A percentile compares a stretch with the other conserved stretches of the same genome.
phyloP scores from a whole-genome alignment of 2,113 vertebrate genomes.

The Furnarius figulus region DNA sequence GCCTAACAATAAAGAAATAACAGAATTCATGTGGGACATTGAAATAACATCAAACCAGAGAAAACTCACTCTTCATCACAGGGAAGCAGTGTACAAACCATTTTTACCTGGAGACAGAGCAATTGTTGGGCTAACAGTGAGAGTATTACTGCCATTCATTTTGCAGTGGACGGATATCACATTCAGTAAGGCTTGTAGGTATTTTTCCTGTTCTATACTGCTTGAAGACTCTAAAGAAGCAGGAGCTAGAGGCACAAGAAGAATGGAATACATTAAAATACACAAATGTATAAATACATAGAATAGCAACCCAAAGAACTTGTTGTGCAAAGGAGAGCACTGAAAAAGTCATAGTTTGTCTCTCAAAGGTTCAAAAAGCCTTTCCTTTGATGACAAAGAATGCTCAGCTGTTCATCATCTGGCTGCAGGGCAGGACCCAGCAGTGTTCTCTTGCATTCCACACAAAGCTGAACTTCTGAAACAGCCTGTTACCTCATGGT shows the following conservation, averaged over 20 bases:
- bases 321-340: not conserved
- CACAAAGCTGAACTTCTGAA: not conserved
- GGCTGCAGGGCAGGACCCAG: not conserved
- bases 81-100: not conserved
- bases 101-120: constrained; percentile 92
- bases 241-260: constrained; percentile 72
- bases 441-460: not conserved
- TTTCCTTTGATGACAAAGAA: not conserved
- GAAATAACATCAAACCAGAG: not conserved
- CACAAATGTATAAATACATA: not conserved
- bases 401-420: not conserved
- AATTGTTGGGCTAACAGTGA: constrained; percentile 86
- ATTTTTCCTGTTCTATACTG: constrained; percentile 98
- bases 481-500: not conserved
- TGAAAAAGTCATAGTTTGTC: not conserved
- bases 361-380: not conserved
- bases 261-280: not conserved
- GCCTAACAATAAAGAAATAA: not conserved
- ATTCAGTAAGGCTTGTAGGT: constrained; percentile 91
- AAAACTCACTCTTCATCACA: not conserved
- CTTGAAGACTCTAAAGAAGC: constrained; percentile 91
- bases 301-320: not conserved
- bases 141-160: constrained; percentile 84
- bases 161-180: constrained; percentile 91
- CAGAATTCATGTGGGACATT: not conserved